Evolutionary conservation across 2,113 vertebrate genomes (phyloP).

Genomic region (Corythaeola cristata): DNA sequence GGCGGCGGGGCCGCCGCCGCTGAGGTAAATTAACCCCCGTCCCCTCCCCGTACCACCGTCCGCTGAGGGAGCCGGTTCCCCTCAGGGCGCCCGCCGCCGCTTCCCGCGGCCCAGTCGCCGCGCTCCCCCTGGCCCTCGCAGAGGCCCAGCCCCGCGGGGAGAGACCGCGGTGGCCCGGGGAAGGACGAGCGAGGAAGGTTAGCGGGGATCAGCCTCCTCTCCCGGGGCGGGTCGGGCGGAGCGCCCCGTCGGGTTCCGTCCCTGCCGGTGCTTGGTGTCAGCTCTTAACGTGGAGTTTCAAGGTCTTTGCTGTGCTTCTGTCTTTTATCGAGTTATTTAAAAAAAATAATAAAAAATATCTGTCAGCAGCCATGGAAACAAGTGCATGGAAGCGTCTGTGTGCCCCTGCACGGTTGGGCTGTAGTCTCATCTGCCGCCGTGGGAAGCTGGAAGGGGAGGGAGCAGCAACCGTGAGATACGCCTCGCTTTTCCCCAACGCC

Average conservation of each 20-base stretch:
- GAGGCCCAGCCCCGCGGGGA: not conserved
- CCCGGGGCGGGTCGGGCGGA: not conserved
- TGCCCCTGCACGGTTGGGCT: not conserved
- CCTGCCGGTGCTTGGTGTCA: rapidly evolving
- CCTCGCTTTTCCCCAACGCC: rapidly evolving
- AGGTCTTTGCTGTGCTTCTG: not conserved
- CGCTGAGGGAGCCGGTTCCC: not conserved
- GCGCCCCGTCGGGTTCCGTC: not conserved
- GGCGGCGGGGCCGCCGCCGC: not conserved
- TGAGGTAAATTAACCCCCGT: not conserved
- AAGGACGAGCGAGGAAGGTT: not conserved
- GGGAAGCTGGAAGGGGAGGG: not conserved
- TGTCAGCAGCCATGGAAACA: not conserved
- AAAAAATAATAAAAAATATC: no score
- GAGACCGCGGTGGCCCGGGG: not conserved
- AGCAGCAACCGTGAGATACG: rapidly evolving
- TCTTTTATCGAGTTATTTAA: no score
- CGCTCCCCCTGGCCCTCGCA: not conserved
- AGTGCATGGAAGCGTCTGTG: not conserved
- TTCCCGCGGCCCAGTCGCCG: not conserved
- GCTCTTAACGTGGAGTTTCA: rapidly evolving
- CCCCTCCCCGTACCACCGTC: not conserved
- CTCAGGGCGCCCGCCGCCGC: not conserved
- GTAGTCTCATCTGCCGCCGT: not conserved
- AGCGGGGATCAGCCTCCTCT: not conserved